Conservation (phyloP, 37 sponge, comb jelly and placozoan genomes). For the Crambe crambe region DNA sequence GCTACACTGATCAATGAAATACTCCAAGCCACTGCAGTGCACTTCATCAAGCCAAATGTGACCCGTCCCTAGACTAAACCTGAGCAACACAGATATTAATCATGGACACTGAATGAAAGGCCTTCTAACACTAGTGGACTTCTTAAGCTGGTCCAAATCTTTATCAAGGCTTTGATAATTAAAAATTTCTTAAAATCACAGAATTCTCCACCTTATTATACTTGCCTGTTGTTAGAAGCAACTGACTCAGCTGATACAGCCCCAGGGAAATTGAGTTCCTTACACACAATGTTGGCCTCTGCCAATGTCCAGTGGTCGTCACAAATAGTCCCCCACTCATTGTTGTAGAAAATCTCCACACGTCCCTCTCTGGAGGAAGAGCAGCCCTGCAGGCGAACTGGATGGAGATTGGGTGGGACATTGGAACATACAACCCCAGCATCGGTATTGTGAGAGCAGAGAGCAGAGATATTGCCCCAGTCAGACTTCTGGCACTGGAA, state of each 20-base stretch:
- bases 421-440: constrained; percentile 54
- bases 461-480: constrained; percentile 32
- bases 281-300: constrained; percentile 53
- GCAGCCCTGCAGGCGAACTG: constrained; percentile 53
- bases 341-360: constrained; percentile 71
- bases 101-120: too few relatives aligned
- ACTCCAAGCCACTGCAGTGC: constrained; percentile 43
- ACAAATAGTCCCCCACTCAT: constrained; percentile 75
- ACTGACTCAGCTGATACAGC: too few relatives aligned
- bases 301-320: constrained; percentile 53
- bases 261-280: constrained; percentile 44
- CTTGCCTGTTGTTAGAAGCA: too few relatives aligned
- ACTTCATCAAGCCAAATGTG: constrained; percentile 68
- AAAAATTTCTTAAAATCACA: too few relatives aligned
- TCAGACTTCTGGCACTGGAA: constrained; percentile 36
- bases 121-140: too few relatives aligned
- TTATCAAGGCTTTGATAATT: too few relatives aligned
- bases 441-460: constrained; percentile 24
- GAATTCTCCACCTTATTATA: too few relatives aligned
- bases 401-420: constrained; percentile 43
- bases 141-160: too few relatives aligned
- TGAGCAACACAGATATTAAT: too few relatives aligned
- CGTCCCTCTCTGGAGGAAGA: constrained; percentile 27
- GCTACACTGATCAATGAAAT: constrained; percentile 46
- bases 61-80: constrained; percentile 63